Evolutionary conservation across 1,140 invertebrate species (phyloP), one percentile per base, ranked within the genome.

Genomic region (Paraescarpia echinospica): DNA sequence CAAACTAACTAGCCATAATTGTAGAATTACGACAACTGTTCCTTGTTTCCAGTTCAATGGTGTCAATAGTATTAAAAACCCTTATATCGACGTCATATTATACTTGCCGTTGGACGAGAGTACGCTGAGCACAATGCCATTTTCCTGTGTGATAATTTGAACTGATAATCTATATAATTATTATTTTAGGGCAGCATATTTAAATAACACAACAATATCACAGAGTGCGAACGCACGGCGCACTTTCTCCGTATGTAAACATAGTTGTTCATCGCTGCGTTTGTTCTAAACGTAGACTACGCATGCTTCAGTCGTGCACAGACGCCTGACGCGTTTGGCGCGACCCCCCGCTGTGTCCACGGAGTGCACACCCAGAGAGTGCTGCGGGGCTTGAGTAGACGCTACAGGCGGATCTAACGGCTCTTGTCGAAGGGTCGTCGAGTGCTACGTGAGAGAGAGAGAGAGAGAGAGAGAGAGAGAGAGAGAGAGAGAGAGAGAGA

Each of bases 401-500:
- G 59, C 59, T 31, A 77, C 59, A 77, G 59, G 59, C 59, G 59
- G 59, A 77, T 77, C 59, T 77, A 77, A 12, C 59, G 59, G 22
- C 59, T 27, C 59, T 77, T 77, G 12, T 18, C 12, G 2, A 31
- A 6, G 59, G 59, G 59, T 77, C 59, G 27, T 27, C 59, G 59
- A 77, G 59, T 77, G 27, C 59, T 18, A 77, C 27, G 59, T 77
- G 41, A 41, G 12, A 12, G 12, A 41, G 41, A 41, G 41, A 41
- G 41, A 41, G 41, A 91, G 35, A 27, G n/a, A 91, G 33, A 91
- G n/a, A 91, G 33, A 91, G n/a, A 33, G n/a, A 91, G 91, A 91
- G n/a, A 33, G n/a, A 91, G 91, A 91, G 91, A 91, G 91, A 91
- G 91, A 91, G 91, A 91, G 91, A 91, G 91, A 91, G 91, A 33